Percentiles rank a stretch among this genome's conserved stretches.
Conservation (phyloP, 2,888 invertebrate species). For the Pachycephus smyrnensis region DNA sequence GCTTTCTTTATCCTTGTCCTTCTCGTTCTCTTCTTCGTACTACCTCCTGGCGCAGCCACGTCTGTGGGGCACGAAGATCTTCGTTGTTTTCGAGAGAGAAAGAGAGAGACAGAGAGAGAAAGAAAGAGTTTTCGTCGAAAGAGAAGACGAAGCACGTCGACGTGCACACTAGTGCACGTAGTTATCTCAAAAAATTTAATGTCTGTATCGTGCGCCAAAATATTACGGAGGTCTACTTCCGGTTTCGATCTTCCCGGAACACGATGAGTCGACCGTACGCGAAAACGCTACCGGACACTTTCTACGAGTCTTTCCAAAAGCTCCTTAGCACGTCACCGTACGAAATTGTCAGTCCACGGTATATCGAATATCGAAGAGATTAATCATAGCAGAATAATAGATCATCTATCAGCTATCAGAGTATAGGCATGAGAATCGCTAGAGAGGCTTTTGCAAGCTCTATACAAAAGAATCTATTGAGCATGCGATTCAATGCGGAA, state of each 20-base stretch:
- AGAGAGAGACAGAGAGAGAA: no score
- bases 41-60: background rate
- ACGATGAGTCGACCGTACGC: background rate
- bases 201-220: background rate
- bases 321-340: background rate
- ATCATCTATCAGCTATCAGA: background rate
- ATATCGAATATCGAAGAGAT: background rate
- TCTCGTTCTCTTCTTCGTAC: constrained; percentile 9
- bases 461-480: background rate
- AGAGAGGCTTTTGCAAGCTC: background rate
- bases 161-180: no score
- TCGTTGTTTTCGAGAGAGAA: no score
- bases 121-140: background rate
- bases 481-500: background rate
- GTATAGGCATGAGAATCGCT: background rate
- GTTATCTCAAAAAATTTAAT: no score
- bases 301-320: background rate
- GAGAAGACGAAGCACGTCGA: background rate
- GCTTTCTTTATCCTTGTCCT: constrained; percentile 1
- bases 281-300: background rate
- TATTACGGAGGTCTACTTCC: background rate
- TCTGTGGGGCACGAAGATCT: background rate
- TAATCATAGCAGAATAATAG: background rate
- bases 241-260: background rate
- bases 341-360: background rate